Base-by-base conservation (phyloP, 1,140 invertebrate genomes). In the Grapholita molesta region DNA sequence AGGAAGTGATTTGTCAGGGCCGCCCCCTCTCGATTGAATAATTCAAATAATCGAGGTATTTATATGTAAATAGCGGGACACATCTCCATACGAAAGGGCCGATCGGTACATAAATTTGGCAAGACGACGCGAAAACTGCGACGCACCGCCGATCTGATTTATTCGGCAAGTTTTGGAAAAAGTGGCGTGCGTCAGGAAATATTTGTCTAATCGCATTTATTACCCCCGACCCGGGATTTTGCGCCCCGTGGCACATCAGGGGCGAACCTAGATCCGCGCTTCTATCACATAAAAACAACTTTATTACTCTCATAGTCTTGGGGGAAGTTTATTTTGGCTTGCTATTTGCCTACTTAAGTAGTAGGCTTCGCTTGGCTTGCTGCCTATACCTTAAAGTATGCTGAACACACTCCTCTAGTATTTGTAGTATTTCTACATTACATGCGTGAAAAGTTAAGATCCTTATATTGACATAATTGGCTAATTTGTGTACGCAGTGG, bases 11-110 rank as follows among this genome's bases (percentile, higher is more conserved):
- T 91, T 90, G 89, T 91, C 89, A 91, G 86, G 76, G 85, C 86
- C 89, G 85, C 89, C 89, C 88, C 88, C 89, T 91, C 89, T 91
- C 89, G 88, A 91, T 91, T 91, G 89, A 91, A 91, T 91, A 91
- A 91, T 91, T 91, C 89, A 91, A 91, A 91, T 91, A 91, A 91
- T 91, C 89, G 89, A 88, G 86, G 88, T 90, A 90, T 91, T 91
- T 90, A 91, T 90, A 91, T 90, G 89, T 91, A 90, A 90, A 91
- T 90, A 86, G 86, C 83, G 80, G 87, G 73, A 83, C 78, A 87
- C 85, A 91, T 91, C 89, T 91, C 88, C 89, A 91, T 91, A 89
- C 88, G 89, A 91, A 91, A 91, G 88, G 89, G 84, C 87, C 88
- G 86, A 89, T 87, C 84, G 89, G 86, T 87, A 90, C 89, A 91